Evolutionary conservation across 2,888 invertebrate genomes (phyloP).

Genomic region (Argynnis bischoffii): DNA sequence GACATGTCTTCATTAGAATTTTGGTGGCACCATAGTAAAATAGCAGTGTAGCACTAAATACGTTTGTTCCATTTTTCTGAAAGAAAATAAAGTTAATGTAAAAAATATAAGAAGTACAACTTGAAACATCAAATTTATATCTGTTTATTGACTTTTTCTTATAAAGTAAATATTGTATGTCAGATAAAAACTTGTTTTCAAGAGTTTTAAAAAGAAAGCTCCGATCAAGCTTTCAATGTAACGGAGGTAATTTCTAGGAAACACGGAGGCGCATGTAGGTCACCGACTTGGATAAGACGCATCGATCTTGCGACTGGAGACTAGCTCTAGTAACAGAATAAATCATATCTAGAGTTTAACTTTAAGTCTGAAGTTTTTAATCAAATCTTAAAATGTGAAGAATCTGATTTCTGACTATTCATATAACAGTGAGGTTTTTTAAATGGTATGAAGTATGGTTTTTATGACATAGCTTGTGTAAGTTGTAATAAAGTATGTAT

Average conservation of each 20-base stretch:
- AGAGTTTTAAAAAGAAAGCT: constrained; percentile 16
- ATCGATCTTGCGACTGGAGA: constrained; percentile 47
- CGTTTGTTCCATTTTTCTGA: too few species aligned
- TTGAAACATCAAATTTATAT: too few species aligned
- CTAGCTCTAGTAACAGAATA: constrained; percentile 25
- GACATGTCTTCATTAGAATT: too few species aligned
- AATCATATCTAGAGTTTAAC: constrained; percentile 23
- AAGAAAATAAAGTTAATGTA: too few species aligned
- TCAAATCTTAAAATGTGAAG: not conserved
- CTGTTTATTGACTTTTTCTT: not conserved
- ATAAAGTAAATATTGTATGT: constrained; percentile 5
- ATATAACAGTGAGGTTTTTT: not conserved
- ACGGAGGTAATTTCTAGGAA: constrained; percentile 39
- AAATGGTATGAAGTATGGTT: not conserved
- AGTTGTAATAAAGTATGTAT: too few species aligned
- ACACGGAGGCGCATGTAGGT: constrained; percentile 47
- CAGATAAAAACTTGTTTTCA: not conserved
- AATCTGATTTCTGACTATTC: not conserved
- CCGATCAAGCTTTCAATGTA: constrained; percentile 25
- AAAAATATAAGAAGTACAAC: too few species aligned
- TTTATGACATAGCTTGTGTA: not conserved
- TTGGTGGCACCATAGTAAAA: too few species aligned
- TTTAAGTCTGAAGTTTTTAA: constrained; percentile 4
- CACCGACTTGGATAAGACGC: constrained; percentile 51
- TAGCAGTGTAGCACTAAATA: too few species aligned